phyloP scores from a whole-genome alignment of 2,113 vertebrate species.

The Brevimyrus niger region DNA sequence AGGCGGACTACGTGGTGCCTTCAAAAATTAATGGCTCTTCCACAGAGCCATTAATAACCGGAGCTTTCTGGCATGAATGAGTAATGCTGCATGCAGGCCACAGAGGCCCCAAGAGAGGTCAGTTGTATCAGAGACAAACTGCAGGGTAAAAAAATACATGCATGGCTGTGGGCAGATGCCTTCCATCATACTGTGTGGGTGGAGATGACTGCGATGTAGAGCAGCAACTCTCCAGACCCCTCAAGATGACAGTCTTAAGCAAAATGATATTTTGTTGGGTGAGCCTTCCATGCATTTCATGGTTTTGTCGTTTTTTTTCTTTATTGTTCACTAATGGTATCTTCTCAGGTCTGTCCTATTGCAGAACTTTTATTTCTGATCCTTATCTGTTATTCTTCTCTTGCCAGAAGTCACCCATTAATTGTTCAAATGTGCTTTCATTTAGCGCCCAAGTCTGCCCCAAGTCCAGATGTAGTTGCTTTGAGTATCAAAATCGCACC shows the following conservation, averaged over 20 bases:
- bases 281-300: neutral
- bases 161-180: neutral
- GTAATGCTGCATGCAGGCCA: conserved; percentile 15
- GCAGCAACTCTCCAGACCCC: neutral
- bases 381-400: conserved; percentile 19
- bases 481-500: conserved; percentile 43
- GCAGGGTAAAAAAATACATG: neutral
- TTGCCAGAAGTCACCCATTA: conserved; percentile 21
- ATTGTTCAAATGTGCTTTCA: conserved; percentile 48
- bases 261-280: neutral
- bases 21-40: conserved; percentile 51
- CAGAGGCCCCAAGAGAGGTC: neutral
- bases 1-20: conserved; percentile 50
- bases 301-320: neutral
- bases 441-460: conserved; percentile 52
- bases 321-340: neutral
- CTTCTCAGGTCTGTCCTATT: neutral
- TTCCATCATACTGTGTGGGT: neutral
- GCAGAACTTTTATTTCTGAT: neutral
- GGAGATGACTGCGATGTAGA: neutral
- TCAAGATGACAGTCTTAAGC: neutral
- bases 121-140: neutral
- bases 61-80: conserved; percentile 26
- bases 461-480: conserved; percentile 40
- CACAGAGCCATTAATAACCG: conserved; percentile 46